Conservation (phyloP, 1,140 invertebrate genomes). For the Pectinophora gossypiella region DNA sequence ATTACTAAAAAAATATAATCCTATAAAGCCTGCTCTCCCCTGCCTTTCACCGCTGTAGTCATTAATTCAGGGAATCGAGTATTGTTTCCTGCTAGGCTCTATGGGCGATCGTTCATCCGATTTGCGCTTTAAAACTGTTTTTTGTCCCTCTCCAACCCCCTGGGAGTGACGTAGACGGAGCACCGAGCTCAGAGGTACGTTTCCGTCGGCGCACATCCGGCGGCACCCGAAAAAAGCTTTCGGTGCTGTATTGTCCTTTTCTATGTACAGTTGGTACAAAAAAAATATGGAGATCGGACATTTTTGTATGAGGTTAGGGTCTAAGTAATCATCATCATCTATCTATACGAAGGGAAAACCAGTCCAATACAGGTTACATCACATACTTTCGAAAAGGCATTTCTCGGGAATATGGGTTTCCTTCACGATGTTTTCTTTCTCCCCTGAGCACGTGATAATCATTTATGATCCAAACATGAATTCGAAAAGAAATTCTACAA, state of each 20-base stretch:
- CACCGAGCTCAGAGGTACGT: conserved; percentile 9
- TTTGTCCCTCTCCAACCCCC: conserved; percentile 20
- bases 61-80: conserved; percentile 66
- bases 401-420: too few relatives aligned
- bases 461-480: too few relatives aligned
- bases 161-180: conserved; percentile 17
- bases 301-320: too few relatives aligned
- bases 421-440: too few relatives aligned
- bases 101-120: conserved; percentile 46
- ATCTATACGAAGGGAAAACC: too few relatives aligned
- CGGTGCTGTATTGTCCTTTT: conserved; percentile 44
- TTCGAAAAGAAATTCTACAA: too few relatives aligned
- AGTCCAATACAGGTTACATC: too few relatives aligned
- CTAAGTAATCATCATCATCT: too few relatives aligned
- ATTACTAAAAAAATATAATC: too few relatives aligned
- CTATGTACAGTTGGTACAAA: conserved; percentile 17
- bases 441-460: too few relatives aligned
- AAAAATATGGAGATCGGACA: too few relatives aligned
- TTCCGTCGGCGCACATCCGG: conserved; percentile 48
- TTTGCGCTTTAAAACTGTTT: conserved; percentile 51
- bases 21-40: conserved; percentile 22
- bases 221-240: conserved; percentile 63
- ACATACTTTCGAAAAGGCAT: too few relatives aligned
- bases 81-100: conserved; percentile 63
- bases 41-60: conserved; percentile 32